Evolutionary conservation across 2,113 vertebrate genomes (phyloP).

Genomic region (Ranitomeya imitator): DNA sequence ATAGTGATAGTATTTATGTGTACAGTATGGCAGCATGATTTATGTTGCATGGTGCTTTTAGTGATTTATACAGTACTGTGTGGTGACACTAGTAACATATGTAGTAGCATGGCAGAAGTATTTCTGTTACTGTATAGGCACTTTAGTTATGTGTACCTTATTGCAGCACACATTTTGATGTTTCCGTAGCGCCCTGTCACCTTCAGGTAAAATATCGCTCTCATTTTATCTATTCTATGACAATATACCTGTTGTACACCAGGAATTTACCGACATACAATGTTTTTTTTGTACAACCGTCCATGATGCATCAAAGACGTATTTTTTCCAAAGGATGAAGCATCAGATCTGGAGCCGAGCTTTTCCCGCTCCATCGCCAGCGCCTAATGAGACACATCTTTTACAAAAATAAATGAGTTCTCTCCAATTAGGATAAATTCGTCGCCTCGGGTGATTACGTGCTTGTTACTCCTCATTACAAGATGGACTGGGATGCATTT

Average conservation of each 20-base stretch:
- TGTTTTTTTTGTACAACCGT: neutral
- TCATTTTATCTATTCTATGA: no score
- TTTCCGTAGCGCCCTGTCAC: no score
- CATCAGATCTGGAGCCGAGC: neutral
- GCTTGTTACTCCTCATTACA: conserved; percentile 25
- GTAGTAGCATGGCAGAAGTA: no score
- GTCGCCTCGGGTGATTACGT: neutral
- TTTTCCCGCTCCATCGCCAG: neutral
- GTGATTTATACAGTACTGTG: no score
- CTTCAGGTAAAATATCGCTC: no score
- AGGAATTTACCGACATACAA: no score
- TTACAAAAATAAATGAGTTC: conserved; percentile 10
- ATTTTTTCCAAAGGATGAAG: neutral
- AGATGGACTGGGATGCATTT: neutral
- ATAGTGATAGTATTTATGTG: neutral
- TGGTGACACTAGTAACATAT: no score
- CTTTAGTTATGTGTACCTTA: no score
- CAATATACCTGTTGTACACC: no score
- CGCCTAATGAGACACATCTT: neutral
- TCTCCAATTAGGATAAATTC: conserved; percentile 11
- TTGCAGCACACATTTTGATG: no score
- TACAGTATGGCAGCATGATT: neutral
- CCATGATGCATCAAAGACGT: neutral
- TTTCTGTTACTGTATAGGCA: no score
- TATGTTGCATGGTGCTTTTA: no score